Evolutionary conservation across 2,797 vertebrate species (phyloP).

Genomic region (Zenarchopterus dispar): DNA sequence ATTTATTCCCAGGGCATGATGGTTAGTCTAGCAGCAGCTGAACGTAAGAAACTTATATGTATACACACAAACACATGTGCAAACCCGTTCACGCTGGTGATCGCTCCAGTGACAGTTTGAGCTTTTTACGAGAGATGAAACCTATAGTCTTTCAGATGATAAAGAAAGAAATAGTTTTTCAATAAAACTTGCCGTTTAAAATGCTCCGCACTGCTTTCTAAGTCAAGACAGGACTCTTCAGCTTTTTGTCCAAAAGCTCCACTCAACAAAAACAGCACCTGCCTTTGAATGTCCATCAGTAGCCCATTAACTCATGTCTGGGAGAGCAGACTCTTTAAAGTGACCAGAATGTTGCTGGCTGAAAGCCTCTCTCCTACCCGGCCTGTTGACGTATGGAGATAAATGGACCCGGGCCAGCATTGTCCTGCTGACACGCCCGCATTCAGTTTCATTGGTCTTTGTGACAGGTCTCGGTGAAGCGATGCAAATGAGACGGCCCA

Average conservation of each 20-base stretch:
- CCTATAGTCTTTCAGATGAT: no score
- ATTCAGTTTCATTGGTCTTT: slow-evolving; percentile 72
- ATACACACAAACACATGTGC: not conserved
- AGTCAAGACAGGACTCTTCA: slow-evolving; percentile 31
- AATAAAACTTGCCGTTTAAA: slow-evolving; percentile 2
- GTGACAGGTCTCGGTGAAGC: slow-evolving; percentile 62
- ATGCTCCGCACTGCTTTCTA: slow-evolving; percentile 17
- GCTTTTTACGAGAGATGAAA: slow-evolving; percentile 2
- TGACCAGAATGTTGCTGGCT: slow-evolving; percentile 59
- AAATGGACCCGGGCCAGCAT: slow-evolving; percentile 73
- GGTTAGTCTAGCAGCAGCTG: slow-evolving; percentile 10
- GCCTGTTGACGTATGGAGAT: slow-evolving; percentile 76
- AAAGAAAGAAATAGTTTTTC: not conserved
- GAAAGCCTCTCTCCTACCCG: slow-evolving; percentile 57
- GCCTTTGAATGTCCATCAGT: slow-evolving; percentile 73
- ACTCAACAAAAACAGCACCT: slow-evolving; percentile 72
- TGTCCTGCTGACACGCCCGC: slow-evolving; percentile 69
- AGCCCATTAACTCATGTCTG: slow-evolving; percentile 72
- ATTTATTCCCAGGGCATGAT: slow-evolving; percentile 19
- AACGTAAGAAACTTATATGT: not conserved
- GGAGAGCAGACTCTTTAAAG: slow-evolving; percentile 67
- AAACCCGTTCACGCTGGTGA: not conserved
- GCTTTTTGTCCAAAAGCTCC: slow-evolving; percentile 42
- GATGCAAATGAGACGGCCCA: slow-evolving; percentile 63
- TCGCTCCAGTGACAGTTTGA: slow-evolving; percentile 1